Evolutionary conservation across 2,113 vertebrate species (phyloP).

Genomic region (Corvus moneduloides): DNA sequence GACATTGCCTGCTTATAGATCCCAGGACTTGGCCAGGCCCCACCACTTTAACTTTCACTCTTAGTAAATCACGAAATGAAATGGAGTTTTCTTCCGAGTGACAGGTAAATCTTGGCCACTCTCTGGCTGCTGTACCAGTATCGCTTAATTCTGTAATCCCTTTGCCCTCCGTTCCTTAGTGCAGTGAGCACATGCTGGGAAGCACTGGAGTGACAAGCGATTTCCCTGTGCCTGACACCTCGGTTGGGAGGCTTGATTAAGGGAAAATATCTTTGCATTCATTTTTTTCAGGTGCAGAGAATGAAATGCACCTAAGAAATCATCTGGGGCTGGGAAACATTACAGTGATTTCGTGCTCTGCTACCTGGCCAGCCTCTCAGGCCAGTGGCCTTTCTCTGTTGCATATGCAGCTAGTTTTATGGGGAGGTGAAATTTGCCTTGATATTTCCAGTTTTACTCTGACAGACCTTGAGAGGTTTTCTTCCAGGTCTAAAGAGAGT

Average conservation of each 20-base stretch:
- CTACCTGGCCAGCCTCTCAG: not conserved
- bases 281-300: conserved; percentile 48
- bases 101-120: conserved; percentile 77
- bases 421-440: not conserved
- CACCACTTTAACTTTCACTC: conserved; percentile 61
- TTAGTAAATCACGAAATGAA: conserved; percentile 69
- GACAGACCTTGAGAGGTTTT: not conserved
- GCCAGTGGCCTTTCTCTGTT: not conserved
- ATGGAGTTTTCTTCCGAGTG: conserved; percentile 76
- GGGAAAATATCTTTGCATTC: conserved; percentile 70
- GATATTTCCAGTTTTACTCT: not conserved
- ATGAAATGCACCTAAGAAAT: conserved; percentile 32
- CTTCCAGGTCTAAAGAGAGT: not conserved
- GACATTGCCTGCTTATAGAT: not conserved
- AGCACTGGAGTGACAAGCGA: conserved; percentile 73
- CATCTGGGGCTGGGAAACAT: not conserved
- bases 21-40: not conserved
- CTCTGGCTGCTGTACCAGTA: conserved; percentile 11
- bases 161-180: conserved; percentile 70
- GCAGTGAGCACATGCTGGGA: conserved; percentile 59
- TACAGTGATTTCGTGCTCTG: not conserved
- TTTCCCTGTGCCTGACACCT: conserved; percentile 72
- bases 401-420: not conserved
- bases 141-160: conserved; percentile 74
- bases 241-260: conserved; percentile 66